A percentile compares a stretch with the other conserved stretches of the same genome.
phyloP scores from a whole-genome alignment of 2,888 invertebrate species.

The Chydorus sphaericus region DNA sequence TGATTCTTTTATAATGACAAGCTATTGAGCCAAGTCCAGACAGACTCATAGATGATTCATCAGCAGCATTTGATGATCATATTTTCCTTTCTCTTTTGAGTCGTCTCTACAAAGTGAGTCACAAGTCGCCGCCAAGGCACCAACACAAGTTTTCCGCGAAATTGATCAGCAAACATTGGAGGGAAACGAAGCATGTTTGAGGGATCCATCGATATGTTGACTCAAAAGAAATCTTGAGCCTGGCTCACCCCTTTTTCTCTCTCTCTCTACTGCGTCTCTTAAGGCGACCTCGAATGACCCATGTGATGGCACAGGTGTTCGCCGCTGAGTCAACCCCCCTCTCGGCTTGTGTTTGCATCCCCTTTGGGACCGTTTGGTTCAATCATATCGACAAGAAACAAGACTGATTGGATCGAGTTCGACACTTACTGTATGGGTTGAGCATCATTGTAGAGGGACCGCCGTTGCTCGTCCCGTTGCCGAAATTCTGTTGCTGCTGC shows the following conservation, averaged over 20 bases:
- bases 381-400: background rate
- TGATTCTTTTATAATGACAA: too few relatives aligned
- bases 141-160: constrained; percentile 3
- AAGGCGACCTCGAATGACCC: constrained; percentile 8
- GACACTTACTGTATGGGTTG: constrained; percentile 2
- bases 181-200: background rate
- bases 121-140: too few relatives aligned
- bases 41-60: too few relatives aligned
- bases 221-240: background rate
- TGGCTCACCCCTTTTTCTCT: background rate
- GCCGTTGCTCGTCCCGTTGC: too few relatives aligned
- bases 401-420: background rate
- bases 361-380: background rate
- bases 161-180: constrained; percentile 6
- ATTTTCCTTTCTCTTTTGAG: too few relatives aligned
- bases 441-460: background rate
- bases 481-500: too few relatives aligned
- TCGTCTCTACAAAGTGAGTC: too few relatives aligned
- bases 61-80: too few relatives aligned
- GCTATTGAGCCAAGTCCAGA: too few relatives aligned
- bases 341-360: background rate
- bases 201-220: background rate
- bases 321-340: constrained; percentile 1
- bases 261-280: too few relatives aligned
- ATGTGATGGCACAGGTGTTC: background rate